Conservation (phyloP, 2,888 invertebrate genomes). For the Noctua fimbriata region DNA sequence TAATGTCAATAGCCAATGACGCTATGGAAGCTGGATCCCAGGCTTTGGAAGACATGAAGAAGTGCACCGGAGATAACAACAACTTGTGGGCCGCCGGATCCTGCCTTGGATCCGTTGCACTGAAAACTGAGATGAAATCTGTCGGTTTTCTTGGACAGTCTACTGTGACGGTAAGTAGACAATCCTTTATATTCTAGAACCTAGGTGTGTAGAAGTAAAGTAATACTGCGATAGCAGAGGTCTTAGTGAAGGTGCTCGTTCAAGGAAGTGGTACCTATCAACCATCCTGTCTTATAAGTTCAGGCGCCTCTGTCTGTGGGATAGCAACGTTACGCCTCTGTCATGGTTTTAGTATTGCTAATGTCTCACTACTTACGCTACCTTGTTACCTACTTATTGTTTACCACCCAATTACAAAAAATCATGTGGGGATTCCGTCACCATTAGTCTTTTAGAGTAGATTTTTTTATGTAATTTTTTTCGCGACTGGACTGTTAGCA, state of each 20-base stretch:
- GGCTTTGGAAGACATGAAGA: slow-evolving; percentile 77
- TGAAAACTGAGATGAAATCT: slow-evolving; percentile 79
- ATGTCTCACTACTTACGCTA: not conserved
- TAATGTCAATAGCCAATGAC: slow-evolving; percentile 69
- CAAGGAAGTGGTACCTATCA: not conserved
- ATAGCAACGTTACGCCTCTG: not conserved
- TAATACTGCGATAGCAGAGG: not conserved
- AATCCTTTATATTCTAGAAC: not conserved
- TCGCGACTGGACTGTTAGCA: not conserved
- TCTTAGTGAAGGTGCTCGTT: not conserved
- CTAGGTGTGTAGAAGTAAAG: not conserved
- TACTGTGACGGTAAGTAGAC: slow-evolving; percentile 77
- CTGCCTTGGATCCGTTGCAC: slow-evolving; percentile 78
- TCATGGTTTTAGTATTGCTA: not conserved
- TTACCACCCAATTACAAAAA: not conserved
- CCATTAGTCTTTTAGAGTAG: not conserved
- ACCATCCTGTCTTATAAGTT: not conserved
- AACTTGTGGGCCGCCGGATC: slow-evolving; percentile 75
- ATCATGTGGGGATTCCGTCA: not conserved
- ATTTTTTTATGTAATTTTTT: not conserved
- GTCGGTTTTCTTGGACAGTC: slow-evolving; percentile 75
- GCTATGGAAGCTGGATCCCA: slow-evolving; percentile 73
- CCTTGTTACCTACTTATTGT: not conserved
- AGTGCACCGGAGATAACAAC: slow-evolving; percentile 74
- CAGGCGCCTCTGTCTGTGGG: not conserved